Evolutionary conservation across 2,113 vertebrate genomes (phyloP).

Genomic region (Psilopsiagon aymara): DNA sequence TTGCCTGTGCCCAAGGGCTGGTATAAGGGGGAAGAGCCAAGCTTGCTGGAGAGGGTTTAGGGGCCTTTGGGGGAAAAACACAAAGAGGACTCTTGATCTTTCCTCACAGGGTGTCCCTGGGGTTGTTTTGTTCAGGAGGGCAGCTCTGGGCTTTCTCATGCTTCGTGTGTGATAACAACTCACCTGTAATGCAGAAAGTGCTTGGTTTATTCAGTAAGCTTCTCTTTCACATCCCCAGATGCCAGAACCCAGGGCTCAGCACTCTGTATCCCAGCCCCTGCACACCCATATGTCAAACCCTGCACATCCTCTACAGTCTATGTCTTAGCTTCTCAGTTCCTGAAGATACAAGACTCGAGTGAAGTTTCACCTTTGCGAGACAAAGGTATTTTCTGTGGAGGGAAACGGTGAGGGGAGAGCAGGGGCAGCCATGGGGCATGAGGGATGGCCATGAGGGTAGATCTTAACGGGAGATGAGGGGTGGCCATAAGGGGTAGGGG

Average conservation of each 20-base stretch:
- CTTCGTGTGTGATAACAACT: background rate
- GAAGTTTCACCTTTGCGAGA: background rate
- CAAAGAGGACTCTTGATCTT: background rate
- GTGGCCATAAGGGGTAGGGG: background rate
- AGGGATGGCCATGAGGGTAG: background rate
- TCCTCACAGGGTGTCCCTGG: background rate
- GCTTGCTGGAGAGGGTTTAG: background rate
- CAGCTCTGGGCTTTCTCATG: background rate
- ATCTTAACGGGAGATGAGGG: background rate
- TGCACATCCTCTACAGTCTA: background rate
- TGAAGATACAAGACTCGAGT: background rate
- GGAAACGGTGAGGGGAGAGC: background rate
- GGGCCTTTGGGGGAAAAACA: background rate
- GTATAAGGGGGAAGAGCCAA: background rate
- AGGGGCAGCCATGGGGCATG: background rate
- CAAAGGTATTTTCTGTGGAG: background rate
- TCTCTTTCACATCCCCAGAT: background rate
- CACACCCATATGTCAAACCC: background rate
- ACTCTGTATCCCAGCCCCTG: background rate
- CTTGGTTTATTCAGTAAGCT: background rate
- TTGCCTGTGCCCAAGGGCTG: background rate
- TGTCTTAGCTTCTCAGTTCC: background rate
- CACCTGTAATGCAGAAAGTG: background rate
- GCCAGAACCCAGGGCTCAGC: accelerated
- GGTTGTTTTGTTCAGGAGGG: background rate